These are phyloP conservation scores for Cyclargus thomasi DNA, from an alignment of 1,140 invertebrate genomes.

Conservation along the genomic window DNA sequence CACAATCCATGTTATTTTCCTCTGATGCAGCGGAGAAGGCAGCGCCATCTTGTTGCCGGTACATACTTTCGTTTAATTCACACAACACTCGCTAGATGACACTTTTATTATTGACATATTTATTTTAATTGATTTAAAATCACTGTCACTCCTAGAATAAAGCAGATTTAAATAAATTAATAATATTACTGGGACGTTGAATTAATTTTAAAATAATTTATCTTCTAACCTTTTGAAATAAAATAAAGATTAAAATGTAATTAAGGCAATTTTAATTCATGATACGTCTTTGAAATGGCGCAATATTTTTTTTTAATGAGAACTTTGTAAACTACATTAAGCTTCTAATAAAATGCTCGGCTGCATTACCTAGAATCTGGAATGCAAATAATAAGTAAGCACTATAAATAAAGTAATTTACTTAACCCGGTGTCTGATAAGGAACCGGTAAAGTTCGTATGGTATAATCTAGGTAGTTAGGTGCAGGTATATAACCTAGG, in stretches of 20 bases:
- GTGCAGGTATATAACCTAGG: constrained; percentile 4
- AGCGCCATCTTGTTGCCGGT: constrained; percentile 39
- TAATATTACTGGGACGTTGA: too few species aligned
- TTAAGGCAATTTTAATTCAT: too few species aligned
- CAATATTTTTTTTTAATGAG: too few species aligned
- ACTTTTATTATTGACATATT: not conserved
- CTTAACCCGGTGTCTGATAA: not conserved
- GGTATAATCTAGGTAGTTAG: constrained; percentile 3
- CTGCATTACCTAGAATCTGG: too few species aligned
- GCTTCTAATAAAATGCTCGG: too few species aligned
- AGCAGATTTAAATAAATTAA: too few species aligned
- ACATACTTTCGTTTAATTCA: constrained; percentile 22
- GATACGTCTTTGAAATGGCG: too few species aligned
- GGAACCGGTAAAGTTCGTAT: constrained; percentile 3
- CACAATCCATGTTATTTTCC: constrained; percentile 75
- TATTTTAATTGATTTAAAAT: not conserved
- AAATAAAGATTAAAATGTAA: too few species aligned
- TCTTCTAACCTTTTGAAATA: too few species aligned
- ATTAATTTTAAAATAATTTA: too few species aligned
- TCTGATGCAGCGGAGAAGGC: constrained; percentile 40
- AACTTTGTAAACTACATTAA: too few species aligned
- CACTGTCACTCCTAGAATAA: not conserved
- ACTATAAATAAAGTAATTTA: not conserved
- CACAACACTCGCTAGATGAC: constrained; percentile 31
- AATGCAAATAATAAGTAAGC: not conserved